phyloP scores from a whole-genome alignment of 1,140 invertebrate species.

The Drosophila auraria region DNA sequence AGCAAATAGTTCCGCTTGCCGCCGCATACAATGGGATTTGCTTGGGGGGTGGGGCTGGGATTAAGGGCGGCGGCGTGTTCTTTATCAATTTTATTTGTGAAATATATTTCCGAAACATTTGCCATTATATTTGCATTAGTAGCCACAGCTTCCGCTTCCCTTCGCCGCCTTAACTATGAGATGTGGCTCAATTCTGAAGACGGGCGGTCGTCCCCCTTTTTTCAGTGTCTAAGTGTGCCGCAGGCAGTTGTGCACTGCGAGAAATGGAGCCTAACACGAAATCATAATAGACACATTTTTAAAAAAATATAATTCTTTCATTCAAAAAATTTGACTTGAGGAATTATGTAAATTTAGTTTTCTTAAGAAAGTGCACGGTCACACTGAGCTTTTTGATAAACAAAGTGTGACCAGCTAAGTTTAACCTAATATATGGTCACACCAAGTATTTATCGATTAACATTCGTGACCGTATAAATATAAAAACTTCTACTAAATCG shows the following conservation, averaged over 20 bases:
- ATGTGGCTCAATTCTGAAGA: constrained; percentile 23
- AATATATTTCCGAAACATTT: constrained; percentile 84
- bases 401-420: neutral
- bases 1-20: constrained; percentile 72
- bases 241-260: constrained; percentile 3
- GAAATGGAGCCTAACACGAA: neutral
- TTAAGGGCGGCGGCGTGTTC: constrained; percentile 23
- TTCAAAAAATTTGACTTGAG: neutral
- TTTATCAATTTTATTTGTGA: constrained; percentile 83
- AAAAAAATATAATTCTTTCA: neutral
- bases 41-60: neutral
- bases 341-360: neutral
- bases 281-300: neutral
- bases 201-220: neutral
- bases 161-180: constrained; percentile 36
- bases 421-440: neutral
- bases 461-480: too few species aligned
- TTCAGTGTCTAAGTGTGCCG: constrained; percentile 7
- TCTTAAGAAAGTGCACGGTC: too few species aligned
- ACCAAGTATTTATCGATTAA: too few species aligned
- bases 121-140: constrained; percentile 83
- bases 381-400: too few species aligned
- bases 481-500: too few species aligned
- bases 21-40: constrained; percentile 42
- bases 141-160: constrained; percentile 67